Conservation (phyloP, 2,888 invertebrate genomes). For the Bellardia pandia region DNA sequence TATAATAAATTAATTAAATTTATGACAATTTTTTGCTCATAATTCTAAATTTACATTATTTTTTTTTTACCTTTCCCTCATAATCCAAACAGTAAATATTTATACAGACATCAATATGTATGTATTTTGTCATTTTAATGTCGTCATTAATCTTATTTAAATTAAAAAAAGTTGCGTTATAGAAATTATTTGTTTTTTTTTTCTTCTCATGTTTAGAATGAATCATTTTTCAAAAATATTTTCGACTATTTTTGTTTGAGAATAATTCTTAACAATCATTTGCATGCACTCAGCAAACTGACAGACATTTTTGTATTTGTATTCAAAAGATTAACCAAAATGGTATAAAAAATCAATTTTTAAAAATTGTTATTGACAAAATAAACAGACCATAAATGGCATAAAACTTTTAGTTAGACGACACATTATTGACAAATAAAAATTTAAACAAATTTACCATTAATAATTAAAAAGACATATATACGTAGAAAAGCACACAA, state of each 20-base stretch:
- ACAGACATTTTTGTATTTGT: background rate
- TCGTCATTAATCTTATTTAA: slow-evolving; percentile 25
- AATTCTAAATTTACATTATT: background rate
- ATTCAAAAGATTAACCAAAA: background rate
- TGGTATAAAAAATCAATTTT: background rate
- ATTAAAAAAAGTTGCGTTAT: background rate
- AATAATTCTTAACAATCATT: slow-evolving; percentile 15
- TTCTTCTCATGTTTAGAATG: background rate
- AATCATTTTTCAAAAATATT: slow-evolving; percentile 29
- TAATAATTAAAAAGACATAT: slow-evolving; percentile 24
- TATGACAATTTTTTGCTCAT: slow-evolving; percentile 23
- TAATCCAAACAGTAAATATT: slow-evolving; percentile 6
- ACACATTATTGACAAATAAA: slow-evolving; percentile 42
- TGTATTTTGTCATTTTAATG: slow-evolving; percentile 35
- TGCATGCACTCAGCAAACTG: slow-evolving; percentile 29
- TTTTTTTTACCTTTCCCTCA: background rate
- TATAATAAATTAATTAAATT: slow-evolving; percentile 29
- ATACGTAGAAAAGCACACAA: slow-evolving; percentile 15
- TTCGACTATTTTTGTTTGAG: background rate
- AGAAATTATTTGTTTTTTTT: background rate
- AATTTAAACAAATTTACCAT: slow-evolving; percentile 16
- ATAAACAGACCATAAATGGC: slow-evolving; percentile 42
- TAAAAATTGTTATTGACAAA: slow-evolving; percentile 7
- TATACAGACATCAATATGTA: slow-evolving; percentile 13
- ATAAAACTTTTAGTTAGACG: slow-evolving; percentile 33